Conservation (phyloP, 2,888 invertebrate genomes). For the Cataglyphis rosenhaueri region DNA sequence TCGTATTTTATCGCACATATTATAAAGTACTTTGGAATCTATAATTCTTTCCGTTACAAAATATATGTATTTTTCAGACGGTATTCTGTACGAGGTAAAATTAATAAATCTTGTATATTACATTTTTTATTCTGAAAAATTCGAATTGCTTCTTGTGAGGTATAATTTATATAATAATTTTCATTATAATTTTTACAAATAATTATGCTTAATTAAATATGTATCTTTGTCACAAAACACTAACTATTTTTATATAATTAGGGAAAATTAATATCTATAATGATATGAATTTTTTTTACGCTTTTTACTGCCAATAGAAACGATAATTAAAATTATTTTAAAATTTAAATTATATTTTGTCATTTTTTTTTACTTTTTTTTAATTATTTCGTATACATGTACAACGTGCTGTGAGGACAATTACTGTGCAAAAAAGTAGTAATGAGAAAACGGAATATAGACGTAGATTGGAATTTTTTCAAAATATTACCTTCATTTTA, state of each 20-base stretch:
- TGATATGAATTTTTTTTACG: neutral
- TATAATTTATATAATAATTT: neutral
- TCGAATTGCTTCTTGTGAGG: neutral
- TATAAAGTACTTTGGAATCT: conserved; percentile 19
- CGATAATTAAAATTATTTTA: conserved; percentile 19
- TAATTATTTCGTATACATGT: conserved; percentile 18
- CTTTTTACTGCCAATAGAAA: neutral
- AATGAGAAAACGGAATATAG: conserved; percentile 46
- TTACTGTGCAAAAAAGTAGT: conserved; percentile 55
- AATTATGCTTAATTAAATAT: neutral
- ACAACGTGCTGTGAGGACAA: conserved; percentile 37
- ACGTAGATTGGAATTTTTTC: conserved; percentile 61
- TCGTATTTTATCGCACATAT: neutral
- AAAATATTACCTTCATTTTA: conserved; percentile 20
- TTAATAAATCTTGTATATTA: neutral
- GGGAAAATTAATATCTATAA: neutral
- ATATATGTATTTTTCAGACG: neutral
- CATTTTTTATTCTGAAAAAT: neutral
- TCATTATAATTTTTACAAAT: neutral
- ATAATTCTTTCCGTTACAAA: conserved; percentile 23
- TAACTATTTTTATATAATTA: neutral
- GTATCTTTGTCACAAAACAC: neutral
- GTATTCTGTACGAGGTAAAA: neutral
- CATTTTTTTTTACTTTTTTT: neutral
- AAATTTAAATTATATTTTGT: neutral